Evolutionary conservation across 2,113 vertebrate species (phyloP).

Genomic region (Carettochelys insculpta): DNA sequence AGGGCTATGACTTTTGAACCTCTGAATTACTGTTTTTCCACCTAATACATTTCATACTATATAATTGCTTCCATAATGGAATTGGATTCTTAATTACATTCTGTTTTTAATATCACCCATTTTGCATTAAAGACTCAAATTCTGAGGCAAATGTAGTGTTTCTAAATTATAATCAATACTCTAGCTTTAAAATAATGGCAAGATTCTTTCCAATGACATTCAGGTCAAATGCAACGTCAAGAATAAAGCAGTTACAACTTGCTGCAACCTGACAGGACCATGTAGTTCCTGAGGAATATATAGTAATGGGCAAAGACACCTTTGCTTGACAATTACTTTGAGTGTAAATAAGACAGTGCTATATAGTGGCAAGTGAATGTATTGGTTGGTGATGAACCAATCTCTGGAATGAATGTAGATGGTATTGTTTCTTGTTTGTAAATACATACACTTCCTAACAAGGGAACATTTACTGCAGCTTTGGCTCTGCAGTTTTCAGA

Average conservation of each 20-base stretch:
- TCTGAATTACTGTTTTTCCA: conserved; percentile 28
- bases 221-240: conserved; percentile 68
- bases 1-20: conserved; percentile 24
- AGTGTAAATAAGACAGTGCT: conserved; percentile 66
- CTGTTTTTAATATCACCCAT: conserved; percentile 42
- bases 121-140: conserved; percentile 47
- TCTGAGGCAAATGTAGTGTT: conserved; percentile 53
- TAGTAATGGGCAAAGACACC: conserved; percentile 63
- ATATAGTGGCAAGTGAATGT: conserved; percentile 67
- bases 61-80: conserved; percentile 34
- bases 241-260: conserved; percentile 61
- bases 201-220: conserved; percentile 68
- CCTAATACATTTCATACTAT: neutral
- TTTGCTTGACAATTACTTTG: conserved; percentile 71
- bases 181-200: conserved; percentile 68
- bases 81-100: conserved; percentile 55
- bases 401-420: conserved; percentile 67
- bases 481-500: conserved; percentile 70
- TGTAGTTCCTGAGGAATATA: conserved; percentile 61
- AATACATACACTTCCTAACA: conserved; percentile 67
- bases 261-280: conserved; percentile 62
- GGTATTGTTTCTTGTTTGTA: conserved; percentile 70
- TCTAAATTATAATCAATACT: conserved; percentile 62
- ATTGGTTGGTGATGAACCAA: conserved; percentile 71
- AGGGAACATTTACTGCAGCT: conserved; percentile 73